Conservation (phyloP, 2,113 vertebrate species). For the Maccullochella peelii region DNA sequence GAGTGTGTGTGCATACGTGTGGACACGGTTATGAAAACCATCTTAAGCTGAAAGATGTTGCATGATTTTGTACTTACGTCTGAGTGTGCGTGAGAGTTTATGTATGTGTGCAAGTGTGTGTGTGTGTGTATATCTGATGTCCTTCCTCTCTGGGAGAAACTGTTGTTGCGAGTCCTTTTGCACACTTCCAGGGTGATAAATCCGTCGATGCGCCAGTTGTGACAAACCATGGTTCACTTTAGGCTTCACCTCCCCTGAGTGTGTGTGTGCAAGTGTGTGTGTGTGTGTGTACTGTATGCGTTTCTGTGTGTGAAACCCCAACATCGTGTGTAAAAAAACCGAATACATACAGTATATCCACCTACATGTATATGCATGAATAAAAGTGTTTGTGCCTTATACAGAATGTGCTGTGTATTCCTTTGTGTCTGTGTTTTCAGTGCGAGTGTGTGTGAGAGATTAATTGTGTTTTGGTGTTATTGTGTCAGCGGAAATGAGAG, state of each 20-base stretch:
- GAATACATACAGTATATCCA: background rate
- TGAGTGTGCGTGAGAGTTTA: background rate
- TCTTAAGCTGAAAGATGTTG: constrained; percentile 47
- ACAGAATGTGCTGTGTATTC: background rate
- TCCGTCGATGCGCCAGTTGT: constrained; percentile 50
- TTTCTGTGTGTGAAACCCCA: background rate
- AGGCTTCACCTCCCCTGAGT: constrained; percentile 41
- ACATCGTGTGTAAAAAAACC: background rate
- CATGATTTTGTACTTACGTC: constrained; percentile 14
- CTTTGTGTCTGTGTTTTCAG: constrained; percentile 20
- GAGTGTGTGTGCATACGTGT: constrained; percentile 3
- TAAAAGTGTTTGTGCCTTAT: background rate
- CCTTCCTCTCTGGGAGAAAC: constrained; percentile 47
- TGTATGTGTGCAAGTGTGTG: background rate
- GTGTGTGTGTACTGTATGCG: constrained; percentile 21
- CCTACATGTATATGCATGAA: constrained; percentile 18
- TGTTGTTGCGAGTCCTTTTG: constrained; percentile 43
- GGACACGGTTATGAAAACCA: constrained; percentile 30
- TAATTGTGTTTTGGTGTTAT: constrained; percentile 65
- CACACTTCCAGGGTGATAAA: constrained; percentile 69
- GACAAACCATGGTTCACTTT: constrained; percentile 72
- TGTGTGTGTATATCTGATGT: constrained; percentile 43
- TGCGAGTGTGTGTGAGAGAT: constrained; percentile 27
- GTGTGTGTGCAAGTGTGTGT: constrained; percentile 45
- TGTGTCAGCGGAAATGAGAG: constrained; percentile 69